phyloP scores from a whole-genome alignment of 1,140 invertebrate genomes.

The Gryllus bimaculatus region DNA sequence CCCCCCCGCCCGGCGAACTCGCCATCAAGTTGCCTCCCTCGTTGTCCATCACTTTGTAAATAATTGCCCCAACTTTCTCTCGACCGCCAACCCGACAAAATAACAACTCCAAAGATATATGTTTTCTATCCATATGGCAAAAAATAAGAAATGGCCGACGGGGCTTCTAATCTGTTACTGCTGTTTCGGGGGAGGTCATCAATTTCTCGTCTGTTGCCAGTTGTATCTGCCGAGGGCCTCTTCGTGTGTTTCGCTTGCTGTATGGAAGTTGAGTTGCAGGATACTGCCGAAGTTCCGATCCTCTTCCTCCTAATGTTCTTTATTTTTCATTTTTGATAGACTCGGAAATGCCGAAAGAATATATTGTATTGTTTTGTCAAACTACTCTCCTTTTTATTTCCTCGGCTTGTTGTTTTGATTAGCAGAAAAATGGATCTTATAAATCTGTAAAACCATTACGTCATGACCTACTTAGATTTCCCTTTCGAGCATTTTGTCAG shows the following conservation, averaged over 20 bases:
- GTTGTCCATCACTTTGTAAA: conserved; percentile 1
- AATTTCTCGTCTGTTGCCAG: neutral
- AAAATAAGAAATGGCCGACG: neutral
- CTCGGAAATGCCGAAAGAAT: too few species aligned
- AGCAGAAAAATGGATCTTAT: too few species aligned
- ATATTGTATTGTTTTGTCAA: too few species aligned
- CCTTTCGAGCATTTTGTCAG: too few species aligned
- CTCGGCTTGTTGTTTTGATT: too few species aligned
- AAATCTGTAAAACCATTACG: too few species aligned
- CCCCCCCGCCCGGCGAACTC: neutral
- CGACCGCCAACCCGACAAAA: neutral
- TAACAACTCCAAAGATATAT: neutral
- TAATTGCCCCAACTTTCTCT: conserved; percentile 1
- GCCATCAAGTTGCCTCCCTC: neutral
- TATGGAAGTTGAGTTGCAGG: neutral
- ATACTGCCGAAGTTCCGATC: neutral
- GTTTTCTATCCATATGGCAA: conserved; percentile 4
- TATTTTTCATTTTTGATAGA: too few species aligned
- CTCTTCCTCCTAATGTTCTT: too few species aligned
- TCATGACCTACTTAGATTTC: too few species aligned
- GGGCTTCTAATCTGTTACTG: neutral
- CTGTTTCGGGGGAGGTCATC: neutral
- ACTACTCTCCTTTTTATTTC: too few species aligned
- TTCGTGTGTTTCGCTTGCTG: neutral
- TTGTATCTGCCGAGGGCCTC: neutral